Evolutionary conservation across 2,888 invertebrate genomes (phyloP).

Genomic region (Drosophila hamatofila): DNA sequence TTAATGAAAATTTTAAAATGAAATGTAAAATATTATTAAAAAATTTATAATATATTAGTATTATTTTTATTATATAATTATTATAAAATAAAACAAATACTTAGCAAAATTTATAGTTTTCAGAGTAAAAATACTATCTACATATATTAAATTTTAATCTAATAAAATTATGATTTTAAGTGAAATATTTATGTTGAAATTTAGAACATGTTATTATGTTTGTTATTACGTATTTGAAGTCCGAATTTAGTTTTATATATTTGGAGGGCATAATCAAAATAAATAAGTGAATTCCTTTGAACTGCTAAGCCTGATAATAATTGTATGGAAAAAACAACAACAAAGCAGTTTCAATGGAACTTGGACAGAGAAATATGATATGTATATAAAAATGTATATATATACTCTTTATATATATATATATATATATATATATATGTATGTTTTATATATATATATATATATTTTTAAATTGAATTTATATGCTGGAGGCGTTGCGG

Average conservation of each 20-base stretch:
- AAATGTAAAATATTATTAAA: too few species aligned
- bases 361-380: constrained; percentile 8
- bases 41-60: too few species aligned
- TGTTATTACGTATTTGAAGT: background rate
- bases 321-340: constrained; percentile 22
- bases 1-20: too few species aligned
- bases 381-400: background rate
- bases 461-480: constrained; percentile 64
- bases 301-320: constrained; percentile 6
- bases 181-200: too few species aligned
- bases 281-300: constrained; percentile 17
- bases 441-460: background rate
- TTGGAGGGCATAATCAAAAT: background rate
- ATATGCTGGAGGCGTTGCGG: constrained; percentile 53
- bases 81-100: too few species aligned
- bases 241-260: too few species aligned
- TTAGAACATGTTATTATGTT: background rate
- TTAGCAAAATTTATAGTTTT: too few species aligned
- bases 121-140: too few species aligned
- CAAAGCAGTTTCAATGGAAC: background rate
- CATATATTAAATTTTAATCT: too few species aligned
- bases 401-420: constrained; percentile 1
- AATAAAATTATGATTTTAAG: too few species aligned
- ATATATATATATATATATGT: background rate
- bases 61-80: too few species aligned